Evolutionary conservation across 1,140 invertebrate genomes (phyloP).

Genomic region (Pachypeltis micranthus): DNA sequence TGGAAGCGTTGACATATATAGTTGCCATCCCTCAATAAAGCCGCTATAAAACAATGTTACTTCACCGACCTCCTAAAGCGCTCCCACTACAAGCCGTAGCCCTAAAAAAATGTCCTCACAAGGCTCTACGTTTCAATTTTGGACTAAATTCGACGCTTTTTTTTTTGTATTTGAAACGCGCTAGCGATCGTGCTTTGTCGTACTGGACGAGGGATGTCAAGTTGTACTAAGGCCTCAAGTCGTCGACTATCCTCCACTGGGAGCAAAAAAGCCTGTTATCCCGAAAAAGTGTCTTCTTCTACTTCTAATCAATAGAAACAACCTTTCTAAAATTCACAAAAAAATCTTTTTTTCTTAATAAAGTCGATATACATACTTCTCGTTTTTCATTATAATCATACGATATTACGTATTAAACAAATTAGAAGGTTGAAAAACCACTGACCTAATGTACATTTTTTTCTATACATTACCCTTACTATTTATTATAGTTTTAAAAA

Average conservation of each 20-base stretch:
- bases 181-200: too few species aligned
- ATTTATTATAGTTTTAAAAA: constrained; percentile 7
- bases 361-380: neutral
- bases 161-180: too few species aligned
- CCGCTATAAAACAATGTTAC: too few species aligned
- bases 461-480: neutral
- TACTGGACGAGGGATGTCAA: too few species aligned
- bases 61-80: too few species aligned
- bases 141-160: too few species aligned
- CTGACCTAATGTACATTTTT: constrained; percentile 12
- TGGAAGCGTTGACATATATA: too few species aligned
- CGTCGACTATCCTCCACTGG: neutral
- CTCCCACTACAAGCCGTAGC: too few species aligned
- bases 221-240: too few species aligned
- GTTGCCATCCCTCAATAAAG: too few species aligned
- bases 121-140: too few species aligned
- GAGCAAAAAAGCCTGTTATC: neutral
- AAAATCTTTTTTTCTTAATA: neutral
- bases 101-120: too few species aligned
- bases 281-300: neutral
- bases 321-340: neutral
- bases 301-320: neutral
- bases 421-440: constrained; percentile 12
- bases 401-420: neutral
- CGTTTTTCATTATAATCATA: neutral